These are phyloP conservation scores for Myiozetetes cayanensis DNA, from an alignment of 2,113 vertebrate genomes.

Conservation along the genomic window DNA sequence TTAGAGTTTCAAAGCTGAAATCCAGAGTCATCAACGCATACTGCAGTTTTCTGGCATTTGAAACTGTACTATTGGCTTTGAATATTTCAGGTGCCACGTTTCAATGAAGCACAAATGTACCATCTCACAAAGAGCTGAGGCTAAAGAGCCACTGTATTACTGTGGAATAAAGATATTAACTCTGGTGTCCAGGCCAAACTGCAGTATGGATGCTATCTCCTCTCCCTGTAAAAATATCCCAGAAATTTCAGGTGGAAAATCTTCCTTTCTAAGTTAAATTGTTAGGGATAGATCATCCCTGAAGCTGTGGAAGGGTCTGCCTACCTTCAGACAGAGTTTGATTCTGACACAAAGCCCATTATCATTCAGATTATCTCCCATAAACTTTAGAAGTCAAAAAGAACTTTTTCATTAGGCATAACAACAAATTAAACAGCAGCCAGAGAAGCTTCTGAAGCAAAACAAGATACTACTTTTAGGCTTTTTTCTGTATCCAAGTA, in stretches of 20 bases:
- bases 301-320: background rate
- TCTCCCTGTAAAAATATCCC: background rate
- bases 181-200: background rate
- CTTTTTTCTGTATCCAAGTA: background rate
- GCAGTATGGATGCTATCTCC: background rate
- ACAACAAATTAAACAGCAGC: background rate
- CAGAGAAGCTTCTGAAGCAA: background rate
- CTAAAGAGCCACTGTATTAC: background rate
- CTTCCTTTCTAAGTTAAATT: background rate
- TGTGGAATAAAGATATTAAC: background rate
- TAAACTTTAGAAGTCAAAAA: background rate
- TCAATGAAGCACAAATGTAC: background rate
- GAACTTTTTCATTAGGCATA: background rate
- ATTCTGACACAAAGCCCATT: background rate
- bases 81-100: background rate
- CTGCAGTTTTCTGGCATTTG: background rate
- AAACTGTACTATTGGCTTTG: background rate
- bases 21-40: background rate
- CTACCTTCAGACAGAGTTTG: background rate
- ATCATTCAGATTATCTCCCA: background rate
- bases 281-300: background rate
- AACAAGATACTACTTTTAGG: background rate
- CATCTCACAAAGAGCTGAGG: background rate
- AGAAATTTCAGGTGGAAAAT: background rate
- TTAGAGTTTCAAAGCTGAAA: background rate